Evolutionary conservation across 1,140 invertebrate genomes (phyloP).

Genomic region (Steinernema feltiae): DNA sequence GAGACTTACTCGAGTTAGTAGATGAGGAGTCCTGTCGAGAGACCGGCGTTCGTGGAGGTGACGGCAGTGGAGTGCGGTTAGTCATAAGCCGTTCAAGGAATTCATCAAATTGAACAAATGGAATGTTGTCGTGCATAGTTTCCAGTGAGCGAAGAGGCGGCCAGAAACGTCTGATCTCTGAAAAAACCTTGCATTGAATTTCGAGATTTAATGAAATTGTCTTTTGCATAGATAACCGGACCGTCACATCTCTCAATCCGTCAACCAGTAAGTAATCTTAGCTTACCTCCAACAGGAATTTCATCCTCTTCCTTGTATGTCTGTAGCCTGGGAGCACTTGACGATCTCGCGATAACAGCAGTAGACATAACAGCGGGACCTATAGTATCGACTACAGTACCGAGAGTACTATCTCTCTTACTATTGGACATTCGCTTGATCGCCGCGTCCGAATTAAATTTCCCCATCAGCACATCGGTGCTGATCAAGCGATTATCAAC

Average conservation of each 20-base stretch:
- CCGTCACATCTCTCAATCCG: too few species aligned
- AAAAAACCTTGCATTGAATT: constrained; percentile 11
- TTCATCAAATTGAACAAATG: constrained; percentile 46
- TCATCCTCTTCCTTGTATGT: constrained; percentile 54
- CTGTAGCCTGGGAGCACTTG: constrained; percentile 52
- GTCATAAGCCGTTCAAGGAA: constrained; percentile 49
- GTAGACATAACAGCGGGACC: constrained; percentile 53
- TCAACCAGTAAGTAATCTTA: not conserved
- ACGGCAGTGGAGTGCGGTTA: constrained; percentile 49
- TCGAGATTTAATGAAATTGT: too few species aligned
- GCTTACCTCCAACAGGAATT: constrained; percentile 40
- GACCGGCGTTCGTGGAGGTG: constrained; percentile 49
- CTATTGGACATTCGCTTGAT: constrained; percentile 39
- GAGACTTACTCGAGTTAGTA: not conserved
- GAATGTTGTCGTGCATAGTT: constrained; percentile 53
- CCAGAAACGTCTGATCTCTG: constrained; percentile 56
- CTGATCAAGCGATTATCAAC: constrained; percentile 53
- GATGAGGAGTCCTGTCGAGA: constrained; percentile 20
- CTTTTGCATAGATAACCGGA: too few species aligned
- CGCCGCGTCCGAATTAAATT: constrained; percentile 34
- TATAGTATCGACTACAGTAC: constrained; percentile 16
- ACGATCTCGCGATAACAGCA: constrained; percentile 53
- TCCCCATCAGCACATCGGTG: constrained; percentile 53
- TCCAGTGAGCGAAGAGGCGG: constrained; percentile 52
- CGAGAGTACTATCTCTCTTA: constrained; percentile 29